Percentiles rank a stretch among this genome's conserved stretches.
phyloP scores from a whole-genome alignment of 2,797 vertebrate genomes.

The Poeciliopsis turneri region DNA sequence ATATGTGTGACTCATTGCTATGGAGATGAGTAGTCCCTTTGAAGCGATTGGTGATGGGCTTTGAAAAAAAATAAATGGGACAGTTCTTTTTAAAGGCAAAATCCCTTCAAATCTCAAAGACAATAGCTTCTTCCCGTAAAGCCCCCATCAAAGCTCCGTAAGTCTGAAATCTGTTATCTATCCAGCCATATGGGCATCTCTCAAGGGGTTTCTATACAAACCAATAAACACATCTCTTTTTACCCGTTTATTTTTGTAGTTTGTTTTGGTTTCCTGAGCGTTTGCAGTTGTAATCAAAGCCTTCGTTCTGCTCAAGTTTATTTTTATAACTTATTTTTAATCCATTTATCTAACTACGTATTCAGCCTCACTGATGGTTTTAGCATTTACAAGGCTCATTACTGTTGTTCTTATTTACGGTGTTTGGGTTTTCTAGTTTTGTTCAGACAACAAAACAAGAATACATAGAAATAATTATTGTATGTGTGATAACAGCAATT shows the following conservation, averaged over 20 bases:
- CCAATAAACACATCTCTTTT: slow-evolving; percentile 36
- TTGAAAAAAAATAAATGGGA: slow-evolving; percentile 58
- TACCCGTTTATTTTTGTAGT: slow-evolving; percentile 31
- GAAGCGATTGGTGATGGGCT: slow-evolving; percentile 68
- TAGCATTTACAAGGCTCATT: neutral
- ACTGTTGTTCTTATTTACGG: neutral
- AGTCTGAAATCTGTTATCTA: slow-evolving; percentile 59
- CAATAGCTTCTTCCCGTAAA: slow-evolving; percentile 63
- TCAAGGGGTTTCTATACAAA: slow-evolving; percentile 48
- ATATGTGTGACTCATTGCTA: slow-evolving; percentile 61
- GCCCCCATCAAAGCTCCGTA: slow-evolving; percentile 51
- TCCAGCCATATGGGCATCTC: slow-evolving; percentile 51
- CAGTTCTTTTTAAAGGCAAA: slow-evolving; percentile 71
- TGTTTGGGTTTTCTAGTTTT: too few relatives aligned
- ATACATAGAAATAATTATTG: too few relatives aligned
- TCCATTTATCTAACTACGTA: neutral
- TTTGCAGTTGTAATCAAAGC: neutral
- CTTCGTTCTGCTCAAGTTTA: neutral
- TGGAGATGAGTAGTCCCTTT: slow-evolving; percentile 65
- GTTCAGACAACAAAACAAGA: too few relatives aligned
- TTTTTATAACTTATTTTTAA: neutral
- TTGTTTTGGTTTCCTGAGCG: neutral
- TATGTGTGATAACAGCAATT: too few relatives aligned
- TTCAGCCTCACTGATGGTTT: neutral
- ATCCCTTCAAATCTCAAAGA: slow-evolving; percentile 73